phyloP scores from a whole-genome alignment of 1,140 invertebrate species.

The Polypedilum pembai region DNA sequence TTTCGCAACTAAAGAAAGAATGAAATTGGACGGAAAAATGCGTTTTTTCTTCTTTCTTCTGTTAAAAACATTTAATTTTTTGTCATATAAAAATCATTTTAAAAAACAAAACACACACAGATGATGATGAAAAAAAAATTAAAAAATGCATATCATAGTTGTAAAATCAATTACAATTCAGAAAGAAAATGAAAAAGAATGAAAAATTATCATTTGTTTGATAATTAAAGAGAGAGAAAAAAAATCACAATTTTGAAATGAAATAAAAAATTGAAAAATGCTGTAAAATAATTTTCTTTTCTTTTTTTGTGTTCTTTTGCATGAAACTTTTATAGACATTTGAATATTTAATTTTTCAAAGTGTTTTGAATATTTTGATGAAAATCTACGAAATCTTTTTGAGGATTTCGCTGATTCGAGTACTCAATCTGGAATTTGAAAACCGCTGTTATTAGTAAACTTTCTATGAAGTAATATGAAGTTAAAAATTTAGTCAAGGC shows the following conservation, averaged over 20 bases:
- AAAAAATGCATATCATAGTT: conserved; percentile 75
- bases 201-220: background rate
- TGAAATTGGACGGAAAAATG: too few species aligned
- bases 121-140: conserved; percentile 49
- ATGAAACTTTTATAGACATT: conserved; percentile 31
- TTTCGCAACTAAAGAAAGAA: too few species aligned
- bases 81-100: conserved; percentile 8
- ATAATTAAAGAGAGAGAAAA: conserved; percentile 28
- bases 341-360: conserved; percentile 36
- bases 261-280: conserved; percentile 49
- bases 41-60: too few species aligned
- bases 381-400: too few species aligned
- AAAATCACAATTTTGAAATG: conserved; percentile 54
- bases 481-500: too few species aligned
- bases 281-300: conserved; percentile 47
- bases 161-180: conserved; percentile 48
- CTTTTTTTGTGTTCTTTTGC: conserved; percentile 37
- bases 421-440: too few species aligned
- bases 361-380: background rate
- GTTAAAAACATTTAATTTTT: background rate
- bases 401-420: too few species aligned
- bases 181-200: conserved; percentile 30
- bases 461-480: too few species aligned
- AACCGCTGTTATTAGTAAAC: too few species aligned
- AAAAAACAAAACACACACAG: background rate